Evolutionary conservation across 2,888 invertebrate genomes (phyloP).

Genomic region (Chironomus tentans): DNA sequence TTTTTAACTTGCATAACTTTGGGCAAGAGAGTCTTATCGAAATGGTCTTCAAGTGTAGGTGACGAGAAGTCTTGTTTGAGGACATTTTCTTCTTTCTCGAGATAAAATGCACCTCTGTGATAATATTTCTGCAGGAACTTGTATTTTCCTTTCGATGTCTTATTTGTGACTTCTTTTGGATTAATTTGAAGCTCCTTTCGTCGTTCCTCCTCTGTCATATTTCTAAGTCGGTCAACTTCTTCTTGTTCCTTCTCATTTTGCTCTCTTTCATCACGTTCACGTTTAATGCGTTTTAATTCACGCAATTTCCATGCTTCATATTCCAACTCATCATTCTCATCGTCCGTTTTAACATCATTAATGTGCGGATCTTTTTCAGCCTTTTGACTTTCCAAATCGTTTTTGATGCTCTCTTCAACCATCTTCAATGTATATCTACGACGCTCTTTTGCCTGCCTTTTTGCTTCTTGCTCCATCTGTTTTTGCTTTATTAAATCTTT

Average conservation of each 20-base stretch:
- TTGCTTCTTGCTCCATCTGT: constrained; percentile 72
- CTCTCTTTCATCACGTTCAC: constrained; percentile 92
- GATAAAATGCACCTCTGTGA: constrained; percentile 97
- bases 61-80: constrained; percentile 90
- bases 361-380: constrained; percentile 66
- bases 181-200: constrained; percentile 79
- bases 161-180: constrained; percentile 89
- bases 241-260: constrained; percentile 78
- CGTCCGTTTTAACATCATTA: constrained; percentile 83
- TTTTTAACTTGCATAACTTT: constrained; percentile 99
- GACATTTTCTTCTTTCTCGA: constrained; percentile 87
- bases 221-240: constrained; percentile 82
- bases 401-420: constrained; percentile 80
- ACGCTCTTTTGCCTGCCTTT: constrained; percentile 79
- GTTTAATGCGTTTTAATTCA: constrained; percentile 90
- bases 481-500: constrained; percentile 76
- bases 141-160: constrained; percentile 94
- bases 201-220: constrained; percentile 94
- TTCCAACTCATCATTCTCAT: constrained; percentile 92
- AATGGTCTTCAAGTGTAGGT: constrained; percentile 96
- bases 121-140: constrained; percentile 99
- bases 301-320: constrained; percentile 98
- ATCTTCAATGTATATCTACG: constrained; percentile 78
- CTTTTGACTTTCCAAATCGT: constrained; percentile 60
- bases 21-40: constrained; percentile 96